Base-by-base conservation (phyloP, 2,888 invertebrate species). In the Zaprionus bogoriensis region DNA sequence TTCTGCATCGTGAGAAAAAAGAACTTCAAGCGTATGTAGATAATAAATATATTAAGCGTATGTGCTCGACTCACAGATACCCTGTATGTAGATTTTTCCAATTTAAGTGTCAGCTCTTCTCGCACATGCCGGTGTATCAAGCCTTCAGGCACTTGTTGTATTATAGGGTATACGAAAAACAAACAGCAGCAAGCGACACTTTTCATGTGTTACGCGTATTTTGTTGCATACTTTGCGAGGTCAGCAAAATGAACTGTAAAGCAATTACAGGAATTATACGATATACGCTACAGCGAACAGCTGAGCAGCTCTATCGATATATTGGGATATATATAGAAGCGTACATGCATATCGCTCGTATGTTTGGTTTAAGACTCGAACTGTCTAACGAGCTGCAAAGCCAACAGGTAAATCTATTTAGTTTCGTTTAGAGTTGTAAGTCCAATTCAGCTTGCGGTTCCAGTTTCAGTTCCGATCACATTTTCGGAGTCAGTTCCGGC, bases 231-330 rank as follows among this genome's bases (percentile, higher is more conserved):
- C 47, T 57, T 68, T 27, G 44, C 22, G 39, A 41, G 23, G 57
- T 44, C 52, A 39, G 36, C 19, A 30, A 55, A 55, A 69, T 65
- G 39, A 55, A 65, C 69, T 45, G 59, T 32, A 55, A 70, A 69
- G 51, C 54, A 69, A 69, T 69, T 70, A 65, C 39, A 45, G 45
- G 46, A 36, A 52, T 53, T 58, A 53, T 62, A 68, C 39, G 55
- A 44, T 38, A 44, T 52, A 41, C 9, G 54, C 10, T 28, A 36
- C 9, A 36, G n/a, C n/a, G n/a, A n/a, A n/a, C n/a, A n/a, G n/a
- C n/a, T n/a, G n/a, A n/a, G n/a, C n/a, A n/a, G n/a, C n/a, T n/a
- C n/a, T n/a, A n/a, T n/a, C n/a, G n/a, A n/a, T n/a, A n/a, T n/a
- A n/a, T n/a, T n/a, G n/a, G n/a, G n/a, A n/a, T n/a, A n/a, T n/a